Base-by-base conservation (phyloP, 1,140 invertebrate genomes). In the Drosophila pallidifrons region DNA sequence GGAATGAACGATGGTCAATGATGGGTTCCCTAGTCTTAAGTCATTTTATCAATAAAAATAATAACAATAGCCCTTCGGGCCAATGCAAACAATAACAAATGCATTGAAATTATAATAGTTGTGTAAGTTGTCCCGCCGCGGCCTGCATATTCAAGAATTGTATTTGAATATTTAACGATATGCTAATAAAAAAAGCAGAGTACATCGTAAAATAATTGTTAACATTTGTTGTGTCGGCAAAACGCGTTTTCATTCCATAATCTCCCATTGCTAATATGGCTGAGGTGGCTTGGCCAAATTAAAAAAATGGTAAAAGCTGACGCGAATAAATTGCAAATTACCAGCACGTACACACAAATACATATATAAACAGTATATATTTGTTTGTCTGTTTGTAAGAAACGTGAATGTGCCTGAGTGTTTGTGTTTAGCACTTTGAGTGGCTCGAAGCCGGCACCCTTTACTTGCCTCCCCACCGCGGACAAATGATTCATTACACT, bases 401-500 rank as follows among this genome's bases (percentile, higher is more conserved):
- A 58, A 52, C 38, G 35, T 54, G 49, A 61, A 70, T 70, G 58
- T 43, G 38, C 20, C n/a, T 51, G 30, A 20, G 45, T 64, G 47
- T 52, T 41, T 64, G 61, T 52, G 54, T 45, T 60, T 54, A 25
- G 28, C 55, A 60, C 55, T 38, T 61, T 55, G 67, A 75, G 66
- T 71, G 52, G n/a, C 59, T 38, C 35, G 60, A 46, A 47, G 60
- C 68, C 59, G 64, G 60, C 68, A 55, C 64, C 59, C 59, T 59
- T 43, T 55, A 15, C 41, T 15, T 13, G 10, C 57, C 6, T 30
- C 46, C 52, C 60, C 58, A 35, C 57, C 38, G 28, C 43, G 45
- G 46, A 57, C 61, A 71, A 52, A 77, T 85, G 82, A 85, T 81
- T 85, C 82, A 85, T 85, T 85, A 72, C 73, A 73, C 63, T 72